Evolutionary conservation across 2,797 vertebrate species (phyloP), one percentile per base, ranked within the genome.

Genomic region (Myripristis jacobus): DNA sequence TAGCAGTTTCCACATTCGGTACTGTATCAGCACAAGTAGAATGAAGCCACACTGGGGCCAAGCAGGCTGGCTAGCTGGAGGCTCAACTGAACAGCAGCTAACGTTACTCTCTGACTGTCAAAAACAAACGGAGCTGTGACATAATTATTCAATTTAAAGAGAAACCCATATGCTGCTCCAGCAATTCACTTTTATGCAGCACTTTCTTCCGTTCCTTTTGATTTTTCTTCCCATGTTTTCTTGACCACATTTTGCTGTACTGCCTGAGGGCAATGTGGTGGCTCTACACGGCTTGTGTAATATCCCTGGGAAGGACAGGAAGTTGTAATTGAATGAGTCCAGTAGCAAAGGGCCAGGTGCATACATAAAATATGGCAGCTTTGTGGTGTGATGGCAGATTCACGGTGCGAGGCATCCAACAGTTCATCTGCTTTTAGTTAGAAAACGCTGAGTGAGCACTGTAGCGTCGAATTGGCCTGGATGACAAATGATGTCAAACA

Each of bases 371-470:
- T 70, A 63, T 65, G 22, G 62, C 6, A 34, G 24, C 48, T 31
- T 22, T 51, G 18, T 55, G 19, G 19, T 57, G 29, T 77, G 66
- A 60, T 51, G 68, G 70, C 60, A 59, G 29, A 62, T n/a, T 48
- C 12, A 21, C 16, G n/a, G 38, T 51, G 19, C 24, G 48, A 29
- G 24, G 48, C 48, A 46, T 60, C 66, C 34, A 59, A 55, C 79
- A 31, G 29, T 31, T 31, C 29, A 85, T 77, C 77, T 80, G 80
- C 51, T 5, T 64, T 70, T 11, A 19, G 27, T 77, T 68, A 71
- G 36, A 60, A 72, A 62, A 62, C 47, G 57, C 53, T 62, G 70
- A 70, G 66, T 58, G 46, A 64, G 51, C 22, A 5, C 10, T 48
- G 6, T 63, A 55, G 54, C 57, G 51, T 54, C 51, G 19, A 59